Conservation (phyloP, 2,797 vertebrate species). For the Cygnus olor region DNA sequence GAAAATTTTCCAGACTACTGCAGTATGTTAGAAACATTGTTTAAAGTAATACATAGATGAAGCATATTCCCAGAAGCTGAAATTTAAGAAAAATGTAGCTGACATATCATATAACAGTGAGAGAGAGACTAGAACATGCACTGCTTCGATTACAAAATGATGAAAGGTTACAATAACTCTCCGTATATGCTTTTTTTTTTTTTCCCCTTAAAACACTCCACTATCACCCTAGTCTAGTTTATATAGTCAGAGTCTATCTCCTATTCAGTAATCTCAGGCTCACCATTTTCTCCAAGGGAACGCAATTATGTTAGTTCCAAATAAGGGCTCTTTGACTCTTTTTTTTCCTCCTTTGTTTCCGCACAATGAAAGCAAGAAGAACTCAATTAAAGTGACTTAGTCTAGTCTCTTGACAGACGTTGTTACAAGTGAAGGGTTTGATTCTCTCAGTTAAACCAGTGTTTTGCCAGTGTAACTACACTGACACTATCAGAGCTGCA, state of each 20-base stretch:
- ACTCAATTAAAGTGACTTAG: conserved; percentile 71
- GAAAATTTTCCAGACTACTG: background rate
- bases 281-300: conserved; percentile 44
- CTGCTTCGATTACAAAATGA: background rate
- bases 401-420: conserved; percentile 63
- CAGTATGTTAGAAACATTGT: background rate
- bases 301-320: conserved; percentile 69
- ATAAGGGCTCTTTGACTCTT: conserved; percentile 71
- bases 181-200: background rate
- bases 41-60: conserved; percentile 1
- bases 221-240: conserved; percentile 53
- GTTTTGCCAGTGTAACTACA: conserved; percentile 44
- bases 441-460: conserved; percentile 55
- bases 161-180: conserved; percentile 38
- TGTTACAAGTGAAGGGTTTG: conserved; percentile 63
- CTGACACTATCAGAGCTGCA: conserved; percentile 42
- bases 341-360: conserved; percentile 70
- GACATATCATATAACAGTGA: background rate
- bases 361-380: conserved; percentile 57
- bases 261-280: conserved; percentile 57
- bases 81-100: conserved; percentile 16
- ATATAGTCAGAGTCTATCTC: conserved; percentile 54
- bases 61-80: background rate
- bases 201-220: background rate
- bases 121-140: background rate